Percentiles rank a stretch among this genome's conserved stretches.
Conservation (phyloP, 2,797 vertebrate species). For the Halcyon leucocephala region DNA sequence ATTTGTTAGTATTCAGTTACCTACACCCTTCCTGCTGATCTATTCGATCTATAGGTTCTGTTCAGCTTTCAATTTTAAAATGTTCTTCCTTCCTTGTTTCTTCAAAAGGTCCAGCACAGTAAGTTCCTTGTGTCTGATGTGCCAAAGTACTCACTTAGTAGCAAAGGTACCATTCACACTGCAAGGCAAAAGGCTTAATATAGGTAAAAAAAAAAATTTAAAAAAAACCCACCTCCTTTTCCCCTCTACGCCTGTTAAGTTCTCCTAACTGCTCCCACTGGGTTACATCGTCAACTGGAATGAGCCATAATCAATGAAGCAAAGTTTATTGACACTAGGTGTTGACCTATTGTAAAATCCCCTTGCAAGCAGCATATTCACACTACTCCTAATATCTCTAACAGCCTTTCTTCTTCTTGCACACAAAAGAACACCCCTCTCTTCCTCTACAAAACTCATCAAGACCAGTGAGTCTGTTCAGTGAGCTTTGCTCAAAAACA, state of each 20-base stretch:
- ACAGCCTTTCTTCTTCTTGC: not conserved
- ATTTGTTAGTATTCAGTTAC: not conserved
- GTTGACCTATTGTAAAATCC: not conserved
- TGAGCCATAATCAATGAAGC: constrained; percentile 52
- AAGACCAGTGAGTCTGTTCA: not conserved
- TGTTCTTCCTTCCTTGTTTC: not conserved
- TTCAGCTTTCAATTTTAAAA: not conserved
- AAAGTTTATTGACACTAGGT: constrained; percentile 25
- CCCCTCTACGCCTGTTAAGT: not conserved
- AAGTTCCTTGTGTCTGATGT: not conserved
- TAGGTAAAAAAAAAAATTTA: not conserved
- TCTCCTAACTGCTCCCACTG: constrained; percentile 45
- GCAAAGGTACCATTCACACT: not conserved
- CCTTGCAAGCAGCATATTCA: not conserved
- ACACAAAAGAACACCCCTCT: not conserved
- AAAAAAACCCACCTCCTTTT: not conserved
- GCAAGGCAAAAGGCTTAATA: not conserved
- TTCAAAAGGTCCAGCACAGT: not conserved
- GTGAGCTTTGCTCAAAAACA: not conserved
- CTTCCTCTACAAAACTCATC: not conserved
- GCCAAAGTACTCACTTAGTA: not conserved
- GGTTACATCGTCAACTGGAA: constrained; percentile 26
- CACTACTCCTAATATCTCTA: not conserved
- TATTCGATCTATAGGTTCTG: not conserved
- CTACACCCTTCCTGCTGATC: not conserved